These are phyloP conservation scores for Myripristis jacobus DNA, from an alignment of 2,797 vertebrate genomes.

Conservation along the genomic window DNA sequence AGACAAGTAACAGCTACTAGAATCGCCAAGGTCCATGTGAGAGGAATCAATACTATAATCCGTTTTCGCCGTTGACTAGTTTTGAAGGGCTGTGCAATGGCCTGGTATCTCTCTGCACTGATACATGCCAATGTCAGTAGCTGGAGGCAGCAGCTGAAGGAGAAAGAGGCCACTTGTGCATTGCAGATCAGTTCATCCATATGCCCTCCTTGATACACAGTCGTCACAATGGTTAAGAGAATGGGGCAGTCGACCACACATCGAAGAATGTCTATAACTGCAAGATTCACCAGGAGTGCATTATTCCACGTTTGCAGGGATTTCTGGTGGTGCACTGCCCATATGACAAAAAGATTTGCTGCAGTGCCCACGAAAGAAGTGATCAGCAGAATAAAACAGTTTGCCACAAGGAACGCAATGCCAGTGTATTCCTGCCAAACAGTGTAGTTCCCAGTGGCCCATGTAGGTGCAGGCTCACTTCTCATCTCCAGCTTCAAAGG, in stretches of 20 bases:
- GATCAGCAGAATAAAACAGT: constrained; percentile 72
- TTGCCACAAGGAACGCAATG: constrained; percentile 67
- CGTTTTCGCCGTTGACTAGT: constrained; percentile 66
- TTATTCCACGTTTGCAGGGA: constrained; percentile 82
- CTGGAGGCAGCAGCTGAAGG: constrained; percentile 83
- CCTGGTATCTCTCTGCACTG: constrained; percentile 82
- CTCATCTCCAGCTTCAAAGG: constrained; percentile 76
- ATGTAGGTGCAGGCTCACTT: constrained; percentile 37
- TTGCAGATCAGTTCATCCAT: constrained; percentile 71
- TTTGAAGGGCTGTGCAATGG: constrained; percentile 83
- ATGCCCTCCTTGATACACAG: constrained; percentile 32
- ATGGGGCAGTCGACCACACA: constrained; percentile 81
- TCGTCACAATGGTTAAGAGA: constrained; percentile 72
- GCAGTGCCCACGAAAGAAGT: constrained; percentile 75
- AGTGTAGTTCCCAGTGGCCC: constrained; percentile 67
- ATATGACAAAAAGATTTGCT: constrained; percentile 82
- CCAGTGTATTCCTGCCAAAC: constrained; percentile 52
- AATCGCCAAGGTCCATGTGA: constrained; percentile 78
- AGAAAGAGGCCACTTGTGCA: constrained; percentile 77
- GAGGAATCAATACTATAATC: constrained; percentile 68
- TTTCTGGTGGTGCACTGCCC: constrained; percentile 81
- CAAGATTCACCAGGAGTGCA: constrained; percentile 83
- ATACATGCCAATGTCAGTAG: constrained; percentile 82
- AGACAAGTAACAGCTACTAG: constrained; percentile 69
- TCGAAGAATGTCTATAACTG: constrained; percentile 77